A percentile compares a stretch with the other conserved stretches of the same genome.
phyloP scores from a whole-genome alignment of 2,113 vertebrate genomes.

The Spermophilus dauricus region DNA sequence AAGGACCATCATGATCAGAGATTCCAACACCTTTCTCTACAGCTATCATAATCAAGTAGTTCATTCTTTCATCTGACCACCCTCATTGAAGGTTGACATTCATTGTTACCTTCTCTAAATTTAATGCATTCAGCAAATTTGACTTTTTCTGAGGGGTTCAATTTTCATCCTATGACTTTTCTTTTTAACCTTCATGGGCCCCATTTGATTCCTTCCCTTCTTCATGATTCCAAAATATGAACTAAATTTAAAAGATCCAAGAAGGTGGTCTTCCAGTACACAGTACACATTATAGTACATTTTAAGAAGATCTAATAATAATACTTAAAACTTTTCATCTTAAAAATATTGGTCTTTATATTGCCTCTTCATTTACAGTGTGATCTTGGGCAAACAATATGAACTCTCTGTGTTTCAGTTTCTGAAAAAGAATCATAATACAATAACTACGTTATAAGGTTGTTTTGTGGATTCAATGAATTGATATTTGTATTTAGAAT shows the following conservation, averaged over 20 bases:
- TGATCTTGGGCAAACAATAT: neutral
- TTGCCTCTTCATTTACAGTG: neutral
- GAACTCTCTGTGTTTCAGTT: neutral
- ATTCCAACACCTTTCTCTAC: neutral
- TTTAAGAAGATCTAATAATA: neutral
- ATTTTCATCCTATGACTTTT: neutral
- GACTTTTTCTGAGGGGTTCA: neutral
- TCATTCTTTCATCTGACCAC: neutral
- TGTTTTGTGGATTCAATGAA: neutral
- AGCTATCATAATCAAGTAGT: neutral
- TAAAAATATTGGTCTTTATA: neutral
- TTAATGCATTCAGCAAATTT: neutral
- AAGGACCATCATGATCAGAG: neutral
- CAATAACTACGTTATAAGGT: neutral
- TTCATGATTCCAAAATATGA: conserved; percentile 35
- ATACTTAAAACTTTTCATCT: neutral
- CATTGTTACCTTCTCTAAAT: neutral
- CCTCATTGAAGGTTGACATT: neutral
- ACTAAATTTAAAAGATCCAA: conserved; percentile 3
- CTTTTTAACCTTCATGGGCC: neutral
- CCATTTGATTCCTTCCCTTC: neutral
- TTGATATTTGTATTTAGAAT: neutral
- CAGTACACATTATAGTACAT: neutral
- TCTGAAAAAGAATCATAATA: neutral
- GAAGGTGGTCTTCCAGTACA: neutral